Conservation (phyloP, 2,797 vertebrate species). For the Sphaeramia orbicularis region DNA sequence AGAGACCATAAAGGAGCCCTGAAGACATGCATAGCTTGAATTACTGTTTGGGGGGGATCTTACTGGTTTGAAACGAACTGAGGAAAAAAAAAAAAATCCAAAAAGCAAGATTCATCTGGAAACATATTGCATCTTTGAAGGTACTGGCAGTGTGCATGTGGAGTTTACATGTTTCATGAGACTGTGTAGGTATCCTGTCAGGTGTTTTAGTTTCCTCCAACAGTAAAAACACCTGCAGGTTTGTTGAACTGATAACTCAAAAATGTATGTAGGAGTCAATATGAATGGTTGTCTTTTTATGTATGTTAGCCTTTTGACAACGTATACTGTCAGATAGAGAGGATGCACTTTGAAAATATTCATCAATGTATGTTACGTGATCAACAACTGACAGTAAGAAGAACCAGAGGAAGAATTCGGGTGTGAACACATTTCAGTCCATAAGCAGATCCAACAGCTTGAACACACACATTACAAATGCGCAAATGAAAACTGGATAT, state of each 20-base stretch:
- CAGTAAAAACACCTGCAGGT: background rate
- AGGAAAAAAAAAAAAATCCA: slow-evolving; percentile 4
- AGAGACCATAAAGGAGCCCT: slow-evolving; percentile 43
- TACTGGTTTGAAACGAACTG: slow-evolving; percentile 18
- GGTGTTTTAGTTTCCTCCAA: background rate
- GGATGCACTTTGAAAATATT: background rate
- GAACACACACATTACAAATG: no score
- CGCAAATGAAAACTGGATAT: no score
- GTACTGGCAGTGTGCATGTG: background rate
- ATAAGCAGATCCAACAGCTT: no score
- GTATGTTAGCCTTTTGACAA: background rate
- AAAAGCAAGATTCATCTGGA: background rate
- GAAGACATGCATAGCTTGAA: slow-evolving; percentile 30
- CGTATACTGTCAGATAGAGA: background rate
- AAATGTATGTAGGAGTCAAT: background rate
- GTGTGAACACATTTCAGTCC: no score
- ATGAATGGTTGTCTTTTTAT: slow-evolving; percentile 15
- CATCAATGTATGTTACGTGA: no score
- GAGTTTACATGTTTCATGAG: slow-evolving; percentile 10
- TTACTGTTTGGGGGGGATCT: background rate
- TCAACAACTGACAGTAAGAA: background rate
- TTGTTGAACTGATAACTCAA: slow-evolving; percentile 12
- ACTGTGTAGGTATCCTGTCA: background rate
- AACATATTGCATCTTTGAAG: slow-evolving; percentile 1
- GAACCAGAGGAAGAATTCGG: background rate